These are phyloP conservation scores for Balaenoptera acutorostrata DNA, from an alignment of 2,113 vertebrate genomes.

Conservation along the genomic window DNA sequence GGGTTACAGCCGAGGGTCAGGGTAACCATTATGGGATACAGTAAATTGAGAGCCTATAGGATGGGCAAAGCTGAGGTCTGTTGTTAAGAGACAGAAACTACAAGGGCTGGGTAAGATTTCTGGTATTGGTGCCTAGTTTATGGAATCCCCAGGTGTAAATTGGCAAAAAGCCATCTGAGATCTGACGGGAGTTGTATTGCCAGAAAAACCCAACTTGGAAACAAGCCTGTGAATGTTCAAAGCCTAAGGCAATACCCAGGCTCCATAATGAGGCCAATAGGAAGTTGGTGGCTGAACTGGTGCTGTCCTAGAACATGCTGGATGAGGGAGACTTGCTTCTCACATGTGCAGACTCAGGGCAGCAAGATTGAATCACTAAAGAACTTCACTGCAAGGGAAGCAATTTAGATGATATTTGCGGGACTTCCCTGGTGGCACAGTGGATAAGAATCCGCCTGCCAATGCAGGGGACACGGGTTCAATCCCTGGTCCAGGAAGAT, in stretches of 20 bases:
- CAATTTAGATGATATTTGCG: not conserved
- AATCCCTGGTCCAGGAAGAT: too few species aligned
- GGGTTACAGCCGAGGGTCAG: not conserved
- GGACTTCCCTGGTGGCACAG: not conserved
- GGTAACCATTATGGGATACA: not conserved
- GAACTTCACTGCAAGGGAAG: not conserved
- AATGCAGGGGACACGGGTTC: too few species aligned
- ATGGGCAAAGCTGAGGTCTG: constrained; percentile 2
- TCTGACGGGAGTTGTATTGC: not conserved
- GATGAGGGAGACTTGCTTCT: not conserved
- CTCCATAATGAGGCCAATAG: not conserved
- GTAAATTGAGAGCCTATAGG: not conserved
- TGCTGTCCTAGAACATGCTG: not conserved
- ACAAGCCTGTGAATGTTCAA: not conserved
- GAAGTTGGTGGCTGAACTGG: not conserved
- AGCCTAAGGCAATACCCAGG: not conserved
- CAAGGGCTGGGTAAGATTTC: not conserved
- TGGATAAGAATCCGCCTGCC: too few species aligned
- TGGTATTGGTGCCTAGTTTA: not conserved
- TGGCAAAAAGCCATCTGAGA: not conserved
- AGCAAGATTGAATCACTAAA: not conserved
- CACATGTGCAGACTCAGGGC: not conserved
- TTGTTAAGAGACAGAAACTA: constrained; percentile 29
- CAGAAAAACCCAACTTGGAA: not conserved
- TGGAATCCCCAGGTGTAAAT: not conserved